phyloP scores from a whole-genome alignment of 2,888 invertebrate species.

The Orthonychiurus folsomi region DNA sequence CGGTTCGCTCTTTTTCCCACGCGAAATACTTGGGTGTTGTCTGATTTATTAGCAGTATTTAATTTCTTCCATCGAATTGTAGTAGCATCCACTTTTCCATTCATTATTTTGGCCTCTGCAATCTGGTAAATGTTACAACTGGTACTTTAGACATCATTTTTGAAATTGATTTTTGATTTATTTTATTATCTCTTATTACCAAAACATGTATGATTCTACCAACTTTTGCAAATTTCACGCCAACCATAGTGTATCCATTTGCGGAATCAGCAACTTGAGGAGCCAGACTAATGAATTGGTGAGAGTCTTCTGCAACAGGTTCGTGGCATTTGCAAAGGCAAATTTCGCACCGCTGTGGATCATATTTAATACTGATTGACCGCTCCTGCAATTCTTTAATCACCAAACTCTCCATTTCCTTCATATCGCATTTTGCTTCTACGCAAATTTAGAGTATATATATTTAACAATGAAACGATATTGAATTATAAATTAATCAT shows the following conservation, averaged over 20 bases:
- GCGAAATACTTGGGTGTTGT: not conserved
- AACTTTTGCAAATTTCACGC: constrained; percentile 14
- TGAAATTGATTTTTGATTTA: too few relatives aligned
- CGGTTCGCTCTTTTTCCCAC: not conserved
- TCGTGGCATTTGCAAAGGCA: constrained; percentile 19
- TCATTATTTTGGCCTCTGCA: not conserved
- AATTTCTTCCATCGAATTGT: not conserved
- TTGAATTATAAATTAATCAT: too few relatives aligned
- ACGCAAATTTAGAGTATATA: too few relatives aligned
- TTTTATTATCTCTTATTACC: too few relatives aligned
- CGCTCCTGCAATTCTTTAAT: constrained; percentile 13
- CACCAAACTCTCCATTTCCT: too few relatives aligned
- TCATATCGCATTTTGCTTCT: too few relatives aligned
- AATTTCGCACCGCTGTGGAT: constrained; percentile 20
- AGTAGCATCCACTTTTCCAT: not conserved
- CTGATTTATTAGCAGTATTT: not conserved
- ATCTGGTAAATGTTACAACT: too few relatives aligned
- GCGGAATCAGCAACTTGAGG: constrained; percentile 13
- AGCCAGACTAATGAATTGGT: constrained; percentile 14
- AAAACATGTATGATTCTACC: constrained; percentile 14
- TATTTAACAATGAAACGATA: too few relatives aligned
- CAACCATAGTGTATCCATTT: constrained; percentile 13
- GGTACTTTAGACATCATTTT: too few relatives aligned
- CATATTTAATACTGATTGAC: constrained; percentile 14
- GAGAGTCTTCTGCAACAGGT: constrained; percentile 11